Evolutionary conservation across 2,888 invertebrate species (phyloP).

Genomic region (Drosophila quinaria): DNA sequence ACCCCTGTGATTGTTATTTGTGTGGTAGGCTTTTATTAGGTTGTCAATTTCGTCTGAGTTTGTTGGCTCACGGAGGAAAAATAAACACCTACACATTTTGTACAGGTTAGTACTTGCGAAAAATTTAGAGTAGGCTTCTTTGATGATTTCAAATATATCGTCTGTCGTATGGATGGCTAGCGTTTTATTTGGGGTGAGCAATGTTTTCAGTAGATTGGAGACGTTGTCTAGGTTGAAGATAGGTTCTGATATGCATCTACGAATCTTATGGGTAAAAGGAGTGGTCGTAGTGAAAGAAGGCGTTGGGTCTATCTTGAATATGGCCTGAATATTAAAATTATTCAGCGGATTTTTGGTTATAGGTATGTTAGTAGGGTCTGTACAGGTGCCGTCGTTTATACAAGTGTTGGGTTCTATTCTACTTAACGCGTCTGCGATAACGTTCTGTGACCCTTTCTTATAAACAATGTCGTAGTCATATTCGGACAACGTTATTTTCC

Average conservation of each 20-base stretch:
- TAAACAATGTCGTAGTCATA: too few relatives aligned
- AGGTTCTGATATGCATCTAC: not conserved
- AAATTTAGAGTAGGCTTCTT: not conserved
- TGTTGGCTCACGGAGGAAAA: too few relatives aligned
- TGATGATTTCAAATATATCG: not conserved
- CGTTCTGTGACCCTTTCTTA: conserved; percentile 31
- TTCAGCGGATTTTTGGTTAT: not conserved
- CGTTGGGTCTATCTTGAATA: not conserved
- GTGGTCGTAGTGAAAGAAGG: not conserved
- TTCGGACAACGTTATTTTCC: conserved; percentile 35
- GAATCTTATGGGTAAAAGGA: not conserved
- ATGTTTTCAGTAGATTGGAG: not conserved
- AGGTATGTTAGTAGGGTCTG: too few relatives aligned
- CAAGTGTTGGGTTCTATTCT: not conserved
- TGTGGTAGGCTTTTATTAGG: not conserved
- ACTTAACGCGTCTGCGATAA: conserved; percentile 42
- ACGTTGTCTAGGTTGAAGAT: not conserved
- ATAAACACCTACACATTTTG: not conserved
- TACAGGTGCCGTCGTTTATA: not conserved
- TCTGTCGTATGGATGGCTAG: not conserved
- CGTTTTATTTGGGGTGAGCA: not conserved
- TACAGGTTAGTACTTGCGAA: not conserved
- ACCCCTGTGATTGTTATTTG: not conserved
- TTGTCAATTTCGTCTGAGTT: not conserved
- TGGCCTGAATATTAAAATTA: not conserved